Evolutionary conservation across 2,797 vertebrate genomes (phyloP).

Genomic region (Triplophysa yarkandensis): DNA sequence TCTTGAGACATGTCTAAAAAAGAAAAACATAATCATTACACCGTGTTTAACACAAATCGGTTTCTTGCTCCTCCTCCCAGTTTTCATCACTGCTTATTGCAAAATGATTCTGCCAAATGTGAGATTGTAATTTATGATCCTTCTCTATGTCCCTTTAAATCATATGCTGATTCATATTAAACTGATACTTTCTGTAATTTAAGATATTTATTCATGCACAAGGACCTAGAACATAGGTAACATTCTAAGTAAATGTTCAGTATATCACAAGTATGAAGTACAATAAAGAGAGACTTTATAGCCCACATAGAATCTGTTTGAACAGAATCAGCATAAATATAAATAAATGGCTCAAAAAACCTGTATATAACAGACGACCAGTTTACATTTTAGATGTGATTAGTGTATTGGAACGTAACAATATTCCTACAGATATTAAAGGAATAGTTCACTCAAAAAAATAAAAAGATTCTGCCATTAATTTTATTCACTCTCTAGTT

Average conservation of each 20-base stretch:
- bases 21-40: not conserved
- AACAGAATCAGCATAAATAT: not conserved
- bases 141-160: not conserved
- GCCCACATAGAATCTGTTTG: not conserved
- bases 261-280: too few species aligned
- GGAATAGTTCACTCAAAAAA: too few species aligned
- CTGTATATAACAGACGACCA: not conserved
- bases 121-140: not conserved
- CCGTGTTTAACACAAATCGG: not conserved
- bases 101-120: not conserved
- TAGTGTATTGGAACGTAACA: too few species aligned
- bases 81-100: too few species aligned
- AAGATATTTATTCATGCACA: not conserved
- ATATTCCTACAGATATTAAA: too few species aligned
- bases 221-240: not conserved
- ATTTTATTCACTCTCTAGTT: too few species aligned
- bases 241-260: not conserved
- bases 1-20: not conserved
- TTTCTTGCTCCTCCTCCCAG: too few species aligned
- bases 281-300: not conserved
- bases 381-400: too few species aligned
- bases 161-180: not conserved
- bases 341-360: too few species aligned
- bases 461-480: too few species aligned
- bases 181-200: not conserved